Base-by-base conservation (phyloP, 2,888 invertebrate genomes). In the Yponomeuta malinellus region DNA sequence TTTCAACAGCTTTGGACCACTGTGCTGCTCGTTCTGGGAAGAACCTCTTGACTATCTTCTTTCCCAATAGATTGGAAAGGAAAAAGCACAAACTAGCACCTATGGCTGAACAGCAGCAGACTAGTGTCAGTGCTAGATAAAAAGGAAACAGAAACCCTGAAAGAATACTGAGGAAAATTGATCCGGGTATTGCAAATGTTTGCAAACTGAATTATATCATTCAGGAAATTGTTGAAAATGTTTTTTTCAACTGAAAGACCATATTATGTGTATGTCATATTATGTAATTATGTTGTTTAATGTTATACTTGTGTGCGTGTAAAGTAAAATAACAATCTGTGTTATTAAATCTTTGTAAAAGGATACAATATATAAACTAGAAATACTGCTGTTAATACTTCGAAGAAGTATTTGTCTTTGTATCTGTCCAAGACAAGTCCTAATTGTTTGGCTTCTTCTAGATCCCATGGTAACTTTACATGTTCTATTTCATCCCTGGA, bases 121-220 rank as follows among this genome's bases (percentile, higher is more conserved):
- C 98, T 74, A 99, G 91, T 71, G 95, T 82, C 77, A 99, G 88
- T 8, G 99, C 99, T 75, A 97, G 85, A 68, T 96, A 95, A 88
- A 99, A 99, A 73, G 98, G 97, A 84, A 99, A 99, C 64, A 99
- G 93, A 86, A 98, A 99, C 74, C 99, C 99, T 74, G 98, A 98
- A 71, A 99, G 93, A 78, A 99, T 98, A 74, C 99, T 99, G 71
- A 99, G 93, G 84, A 99, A 99, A 82, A 99, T 95, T 23, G 99
- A 99, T 75, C 99, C 99, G 74, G 99, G 99, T 92, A 99, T 99
- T 80, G 99, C 99, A 93, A 99, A 99, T 74, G 99, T 98, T 94
- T 99, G 99, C 82, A 99, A 94, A 89, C 98, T 98, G 90, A 78
- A 76, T 75, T 75, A 75, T 75, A 75, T 75, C 52, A 79, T 87